Evolutionary conservation across 2,888 invertebrate genomes (phyloP).

Genomic region (Drosophila glabriapex): DNA sequence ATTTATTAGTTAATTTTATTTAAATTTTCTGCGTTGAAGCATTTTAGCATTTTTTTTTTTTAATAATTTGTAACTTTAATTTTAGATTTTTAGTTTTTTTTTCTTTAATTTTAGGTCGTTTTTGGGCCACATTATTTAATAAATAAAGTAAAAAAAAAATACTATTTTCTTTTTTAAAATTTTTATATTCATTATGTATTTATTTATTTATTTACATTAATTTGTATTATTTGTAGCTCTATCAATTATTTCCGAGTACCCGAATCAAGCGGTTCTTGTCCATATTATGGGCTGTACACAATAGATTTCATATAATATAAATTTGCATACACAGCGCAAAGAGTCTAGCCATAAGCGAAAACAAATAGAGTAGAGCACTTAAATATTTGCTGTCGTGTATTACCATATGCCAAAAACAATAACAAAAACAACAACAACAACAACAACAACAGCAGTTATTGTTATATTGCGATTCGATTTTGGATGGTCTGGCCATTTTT

Average conservation of each 20-base stretch:
- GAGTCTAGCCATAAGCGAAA: conserved; percentile 34
- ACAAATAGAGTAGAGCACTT: conserved; percentile 52
- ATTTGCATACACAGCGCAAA: conserved; percentile 59
- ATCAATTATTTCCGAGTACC: background rate
- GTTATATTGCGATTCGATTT: conserved; percentile 28
- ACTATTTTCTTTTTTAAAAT: no score
- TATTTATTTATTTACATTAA: background rate
- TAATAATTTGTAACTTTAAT: background rate
- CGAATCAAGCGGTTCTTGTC: background rate
- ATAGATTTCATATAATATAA: conserved; percentile 19
- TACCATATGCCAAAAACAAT: conserved; percentile 41
- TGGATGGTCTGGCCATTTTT: conserved; percentile 42
- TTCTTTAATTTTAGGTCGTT: background rate
- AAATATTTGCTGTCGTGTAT: conserved; percentile 36
- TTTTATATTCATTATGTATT: background rate
- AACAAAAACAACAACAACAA: conserved; percentile 20
- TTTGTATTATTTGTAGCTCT: background rate
- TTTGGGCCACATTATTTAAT: background rate
- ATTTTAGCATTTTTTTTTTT: background rate
- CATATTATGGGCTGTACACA: background rate
- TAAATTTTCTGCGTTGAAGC: background rate
- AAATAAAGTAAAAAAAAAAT: background rate
- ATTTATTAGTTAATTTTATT: background rate
- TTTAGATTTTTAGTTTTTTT: background rate
- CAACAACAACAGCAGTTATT: conserved; percentile 30